Percentiles rank a stretch among this genome's conserved stretches.
These are phyloP conservation scores for Phenacoccus solenopsis DNA, from an alignment of 1,140 invertebrate species.

Conservation along the genomic window DNA sequence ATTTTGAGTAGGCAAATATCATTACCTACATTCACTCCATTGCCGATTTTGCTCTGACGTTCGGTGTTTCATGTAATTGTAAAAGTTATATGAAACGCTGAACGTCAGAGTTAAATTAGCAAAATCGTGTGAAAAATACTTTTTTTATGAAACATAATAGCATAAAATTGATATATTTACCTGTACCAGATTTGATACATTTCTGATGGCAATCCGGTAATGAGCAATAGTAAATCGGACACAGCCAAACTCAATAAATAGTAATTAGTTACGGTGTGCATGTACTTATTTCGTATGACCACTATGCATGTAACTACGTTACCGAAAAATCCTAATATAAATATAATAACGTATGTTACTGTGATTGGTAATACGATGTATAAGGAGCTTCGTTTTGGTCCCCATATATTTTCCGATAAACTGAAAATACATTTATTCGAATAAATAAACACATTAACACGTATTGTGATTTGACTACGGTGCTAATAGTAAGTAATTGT, in stretches of 20 bases:
- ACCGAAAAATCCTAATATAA: slow-evolving; percentile 63
- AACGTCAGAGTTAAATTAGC: no score
- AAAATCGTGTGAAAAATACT: no score
- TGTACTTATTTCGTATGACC: slow-evolving; percentile 63
- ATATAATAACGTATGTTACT: slow-evolving; percentile 59
- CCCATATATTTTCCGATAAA: slow-evolving; percentile 30
- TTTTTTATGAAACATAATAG: no score
- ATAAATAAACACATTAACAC: no score
- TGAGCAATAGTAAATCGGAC: slow-evolving; percentile 67
- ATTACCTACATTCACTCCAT: no score
- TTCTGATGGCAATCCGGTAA: slow-evolving; percentile 62
- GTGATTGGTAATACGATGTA: slow-evolving; percentile 47
- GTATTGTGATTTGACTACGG: no score
- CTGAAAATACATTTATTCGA: background rate
- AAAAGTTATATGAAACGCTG: no score
- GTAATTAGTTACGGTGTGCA: slow-evolving; percentile 73
- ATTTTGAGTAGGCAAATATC: no score
- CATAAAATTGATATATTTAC: no score
- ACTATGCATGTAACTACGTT: slow-evolving; percentile 77
- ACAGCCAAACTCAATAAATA: slow-evolving; percentile 78
- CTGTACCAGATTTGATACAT: slow-evolving; percentile 64
- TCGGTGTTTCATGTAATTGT: no score
- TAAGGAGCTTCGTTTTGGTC: slow-evolving; percentile 38
- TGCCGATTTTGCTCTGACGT: no score
- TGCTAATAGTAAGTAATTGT: no score